These are phyloP conservation scores for Egretta garzetta DNA, from an alignment of 2,113 vertebrate genomes.

Conservation along the genomic window DNA sequence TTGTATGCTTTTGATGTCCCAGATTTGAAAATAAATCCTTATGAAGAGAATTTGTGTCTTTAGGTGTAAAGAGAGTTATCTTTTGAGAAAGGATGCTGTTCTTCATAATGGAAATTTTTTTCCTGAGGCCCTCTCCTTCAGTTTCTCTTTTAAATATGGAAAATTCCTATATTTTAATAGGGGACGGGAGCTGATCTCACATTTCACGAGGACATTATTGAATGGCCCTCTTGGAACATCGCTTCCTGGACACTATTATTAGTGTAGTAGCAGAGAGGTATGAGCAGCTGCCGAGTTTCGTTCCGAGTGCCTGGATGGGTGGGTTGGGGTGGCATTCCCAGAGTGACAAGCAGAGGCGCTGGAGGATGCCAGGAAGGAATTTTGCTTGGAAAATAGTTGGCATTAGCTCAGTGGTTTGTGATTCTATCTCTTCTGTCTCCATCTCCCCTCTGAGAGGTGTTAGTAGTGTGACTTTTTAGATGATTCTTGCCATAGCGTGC, in stretches of 20 bases:
- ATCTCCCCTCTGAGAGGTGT: not conserved
- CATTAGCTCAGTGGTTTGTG: not conserved
- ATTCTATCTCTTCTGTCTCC: not conserved
- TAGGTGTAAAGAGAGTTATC: not conserved
- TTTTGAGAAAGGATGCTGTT: not conserved
- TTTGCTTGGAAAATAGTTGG: not conserved
- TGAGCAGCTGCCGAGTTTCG: constrained; percentile 61
- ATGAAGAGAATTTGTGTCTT: not conserved
- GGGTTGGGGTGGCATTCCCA: constrained; percentile 61
- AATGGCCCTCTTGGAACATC: constrained; percentile 47
- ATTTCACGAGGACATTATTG: not conserved
- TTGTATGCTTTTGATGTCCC: not conserved
- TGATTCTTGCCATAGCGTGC: not conserved
- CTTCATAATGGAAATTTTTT: not conserved
- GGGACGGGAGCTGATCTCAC: not conserved
- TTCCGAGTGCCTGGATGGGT: constrained; percentile 35
- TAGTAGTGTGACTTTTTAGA: not conserved
- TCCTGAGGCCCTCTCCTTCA: not conserved
- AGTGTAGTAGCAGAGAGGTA: constrained; percentile 57
- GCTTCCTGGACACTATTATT: constrained; percentile 76
- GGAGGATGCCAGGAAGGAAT: not conserved
- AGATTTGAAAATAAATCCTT: not conserved
- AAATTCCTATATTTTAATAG: not conserved
- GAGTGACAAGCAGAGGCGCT: not conserved
- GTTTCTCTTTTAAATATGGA: not conserved